phyloP scores from a whole-genome alignment of 1,140 invertebrate species.

The Metaphire vulgaris region DNA sequence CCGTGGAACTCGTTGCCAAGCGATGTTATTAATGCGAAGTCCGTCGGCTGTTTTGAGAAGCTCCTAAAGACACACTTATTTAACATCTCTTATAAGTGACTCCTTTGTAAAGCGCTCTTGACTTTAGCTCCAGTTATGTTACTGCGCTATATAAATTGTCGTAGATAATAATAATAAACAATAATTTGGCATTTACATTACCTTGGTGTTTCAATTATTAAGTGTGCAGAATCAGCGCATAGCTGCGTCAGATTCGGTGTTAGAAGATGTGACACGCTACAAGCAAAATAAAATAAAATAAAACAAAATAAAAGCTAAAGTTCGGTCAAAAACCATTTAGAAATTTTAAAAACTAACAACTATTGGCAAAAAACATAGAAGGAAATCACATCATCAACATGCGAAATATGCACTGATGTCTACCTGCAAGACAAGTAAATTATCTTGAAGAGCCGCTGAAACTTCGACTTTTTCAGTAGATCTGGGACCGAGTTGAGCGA shows the following conservation, averaged over 20 bases:
- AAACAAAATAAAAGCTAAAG: too few species aligned
- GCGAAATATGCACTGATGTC: not conserved
- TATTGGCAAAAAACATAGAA: too few species aligned
- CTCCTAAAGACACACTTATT: too few species aligned
- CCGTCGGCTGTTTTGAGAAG: too few species aligned
- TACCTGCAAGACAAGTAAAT: not conserved
- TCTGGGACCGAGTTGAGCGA: not conserved
- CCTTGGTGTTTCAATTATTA: not conserved
- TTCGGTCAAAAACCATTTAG: not conserved
- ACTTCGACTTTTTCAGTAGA: not conserved
- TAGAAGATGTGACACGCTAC: not conserved
- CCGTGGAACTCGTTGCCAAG: too few species aligned
- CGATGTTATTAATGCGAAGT: too few species aligned
- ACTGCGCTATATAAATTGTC: too few species aligned
- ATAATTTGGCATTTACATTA: not conserved
- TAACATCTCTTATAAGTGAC: too few species aligned
- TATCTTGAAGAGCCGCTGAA: not conserved
- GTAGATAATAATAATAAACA: too few species aligned
- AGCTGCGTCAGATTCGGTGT: not conserved
- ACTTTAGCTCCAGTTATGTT: too few species aligned
- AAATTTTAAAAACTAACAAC: not conserved
- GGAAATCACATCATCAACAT: not conserved
- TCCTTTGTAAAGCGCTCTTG: too few species aligned
- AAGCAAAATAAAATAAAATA: too few species aligned
- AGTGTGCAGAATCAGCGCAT: not conserved